These are phyloP conservation scores for Nesidiocoris tenuis DNA, from an alignment of 2,888 invertebrate species.

Conservation along the genomic window DNA sequence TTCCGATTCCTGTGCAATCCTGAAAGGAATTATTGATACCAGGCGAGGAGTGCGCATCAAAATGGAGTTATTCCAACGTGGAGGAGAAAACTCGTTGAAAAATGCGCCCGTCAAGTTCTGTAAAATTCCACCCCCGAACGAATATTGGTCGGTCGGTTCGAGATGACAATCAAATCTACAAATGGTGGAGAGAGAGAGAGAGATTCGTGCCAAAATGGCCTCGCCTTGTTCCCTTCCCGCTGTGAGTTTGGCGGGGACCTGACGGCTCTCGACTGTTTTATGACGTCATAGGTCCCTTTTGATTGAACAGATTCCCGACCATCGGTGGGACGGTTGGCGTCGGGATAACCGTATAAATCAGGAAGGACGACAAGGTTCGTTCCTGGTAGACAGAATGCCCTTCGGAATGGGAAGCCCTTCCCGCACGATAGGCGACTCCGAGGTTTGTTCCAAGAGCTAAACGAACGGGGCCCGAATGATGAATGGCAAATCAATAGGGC, in stretches of 20 bases:
- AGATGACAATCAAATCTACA: neutral
- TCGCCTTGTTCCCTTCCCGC: neutral
- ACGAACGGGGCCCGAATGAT: conserved; percentile 29
- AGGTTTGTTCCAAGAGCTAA: neutral
- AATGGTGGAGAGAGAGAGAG: neutral
- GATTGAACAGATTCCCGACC: conserved; percentile 36
- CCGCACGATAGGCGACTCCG: neutral
- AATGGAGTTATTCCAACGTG: no score
- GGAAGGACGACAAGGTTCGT: conserved; percentile 4
- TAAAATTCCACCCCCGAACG: neutral
- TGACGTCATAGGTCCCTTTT: conserved; percentile 21
- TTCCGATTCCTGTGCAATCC: no score
- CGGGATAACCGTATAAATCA: conserved; percentile 33
- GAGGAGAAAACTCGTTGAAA: no score
- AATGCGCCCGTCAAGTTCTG: no score
- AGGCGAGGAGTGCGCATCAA: no score
- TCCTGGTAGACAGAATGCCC: neutral
- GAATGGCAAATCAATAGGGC: conserved; percentile 43
- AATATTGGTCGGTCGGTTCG: neutral
- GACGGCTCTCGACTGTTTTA: neutral
- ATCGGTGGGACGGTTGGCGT: neutral
- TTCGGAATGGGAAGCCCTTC: neutral
- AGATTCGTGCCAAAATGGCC: neutral
- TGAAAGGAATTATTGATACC: no score
- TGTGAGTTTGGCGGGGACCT: neutral